Conservation (phyloP, 2,888 invertebrate species). For the Hoplodrina ambigua region DNA sequence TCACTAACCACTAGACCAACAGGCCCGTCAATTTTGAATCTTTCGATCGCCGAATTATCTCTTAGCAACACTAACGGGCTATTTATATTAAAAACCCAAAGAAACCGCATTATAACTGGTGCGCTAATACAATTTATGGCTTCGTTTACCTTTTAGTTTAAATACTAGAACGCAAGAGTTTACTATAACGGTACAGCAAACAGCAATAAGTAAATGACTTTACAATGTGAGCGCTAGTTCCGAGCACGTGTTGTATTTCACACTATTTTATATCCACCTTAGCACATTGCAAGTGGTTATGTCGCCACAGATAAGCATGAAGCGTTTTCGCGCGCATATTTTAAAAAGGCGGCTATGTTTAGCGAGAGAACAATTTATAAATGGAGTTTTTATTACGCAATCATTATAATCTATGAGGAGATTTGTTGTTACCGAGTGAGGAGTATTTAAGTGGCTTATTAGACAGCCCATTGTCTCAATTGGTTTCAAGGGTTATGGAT, state of each 20-base stretch:
- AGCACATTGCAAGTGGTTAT: conserved; percentile 8
- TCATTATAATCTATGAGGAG: not conserved
- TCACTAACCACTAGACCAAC: too few species aligned
- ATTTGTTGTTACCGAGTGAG: not conserved
- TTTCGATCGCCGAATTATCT: conserved; percentile 26
- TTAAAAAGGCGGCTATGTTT: conserved; percentile 13
- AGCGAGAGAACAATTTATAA: not conserved
- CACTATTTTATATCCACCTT: conserved; percentile 37
- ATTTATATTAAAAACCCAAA: conserved; percentile 26
- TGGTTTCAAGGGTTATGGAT: not conserved
- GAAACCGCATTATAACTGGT: conserved; percentile 17
- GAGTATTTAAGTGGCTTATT: not conserved
- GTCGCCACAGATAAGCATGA: conserved; percentile 24
- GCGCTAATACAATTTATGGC: conserved; percentile 41
- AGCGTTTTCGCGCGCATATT: conserved; percentile 12
- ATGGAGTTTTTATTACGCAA: not conserved
- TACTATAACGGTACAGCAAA: conserved; percentile 20
- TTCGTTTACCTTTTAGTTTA: conserved; percentile 23
- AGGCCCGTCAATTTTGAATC: too few species aligned
- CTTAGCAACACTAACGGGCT: not conserved
- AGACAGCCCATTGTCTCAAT: not conserved
- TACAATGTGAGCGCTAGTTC: conserved; percentile 40
- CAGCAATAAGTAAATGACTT: conserved; percentile 45
- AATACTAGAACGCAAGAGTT: conserved; percentile 27
- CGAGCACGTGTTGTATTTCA: conserved; percentile 35